Conservation (phyloP, 2,113 vertebrate species). For the Serilophus lunatus region DNA sequence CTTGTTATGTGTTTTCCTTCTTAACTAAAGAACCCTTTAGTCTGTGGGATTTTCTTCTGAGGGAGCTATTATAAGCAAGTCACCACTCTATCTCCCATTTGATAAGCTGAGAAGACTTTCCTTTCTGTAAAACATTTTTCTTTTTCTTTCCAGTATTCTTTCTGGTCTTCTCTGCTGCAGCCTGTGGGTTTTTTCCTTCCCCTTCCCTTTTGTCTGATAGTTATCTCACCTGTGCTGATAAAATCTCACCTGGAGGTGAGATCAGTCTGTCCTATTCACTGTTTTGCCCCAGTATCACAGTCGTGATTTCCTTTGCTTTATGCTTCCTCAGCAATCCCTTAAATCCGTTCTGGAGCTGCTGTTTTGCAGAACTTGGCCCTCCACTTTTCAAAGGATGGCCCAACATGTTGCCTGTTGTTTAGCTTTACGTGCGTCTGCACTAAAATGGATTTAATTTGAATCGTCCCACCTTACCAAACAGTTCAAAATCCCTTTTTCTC, state of each 20-base stretch:
- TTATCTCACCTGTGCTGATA: background rate
- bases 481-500: background rate
- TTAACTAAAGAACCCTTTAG: slow-evolving; percentile 7
- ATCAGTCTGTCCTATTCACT: background rate
- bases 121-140: background rate
- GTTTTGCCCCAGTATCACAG: background rate
- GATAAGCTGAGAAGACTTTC: slow-evolving; percentile 17
- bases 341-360: background rate
- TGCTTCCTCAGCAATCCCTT: background rate
- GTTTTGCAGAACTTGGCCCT: background rate
- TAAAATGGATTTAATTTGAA: background rate
- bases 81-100: slow-evolving; percentile 13
- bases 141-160: background rate
- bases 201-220: background rate
- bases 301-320: background rate
- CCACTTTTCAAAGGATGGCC: background rate
- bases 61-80: slow-evolving; percentile 26
- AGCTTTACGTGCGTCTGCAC: background rate
- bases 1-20: slow-evolving; percentile 26
- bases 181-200: background rate
- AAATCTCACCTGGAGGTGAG: background rate
- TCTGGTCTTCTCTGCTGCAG: background rate
- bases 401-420: background rate
- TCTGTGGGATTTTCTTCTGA: slow-evolving; percentile 45
- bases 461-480: background rate